Percentiles rank a stretch among this genome's conserved stretches.
These are phyloP conservation scores for Champsocephalus gunnari DNA, from an alignment of 2,797 vertebrate species.

Conservation along the genomic window DNA sequence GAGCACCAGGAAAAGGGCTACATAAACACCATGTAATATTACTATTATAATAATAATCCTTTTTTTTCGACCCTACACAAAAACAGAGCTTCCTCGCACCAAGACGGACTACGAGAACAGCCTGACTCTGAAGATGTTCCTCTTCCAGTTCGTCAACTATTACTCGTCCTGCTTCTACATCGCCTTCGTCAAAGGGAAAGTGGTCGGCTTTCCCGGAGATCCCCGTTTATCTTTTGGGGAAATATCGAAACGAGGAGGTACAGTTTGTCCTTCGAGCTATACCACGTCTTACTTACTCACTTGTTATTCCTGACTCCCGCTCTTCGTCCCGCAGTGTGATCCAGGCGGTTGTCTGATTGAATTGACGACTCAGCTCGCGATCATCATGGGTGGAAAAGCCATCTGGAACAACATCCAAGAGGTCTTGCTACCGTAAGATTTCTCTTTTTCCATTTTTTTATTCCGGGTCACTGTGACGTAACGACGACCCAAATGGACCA, in stretches of 20 bases:
- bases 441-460: too few relatives aligned
- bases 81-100: conserved; percentile 92
- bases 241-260: conserved; percentile 95
- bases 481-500: too few relatives aligned
- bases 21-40: too few relatives aligned
- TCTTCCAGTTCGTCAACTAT: conserved; percentile 97
- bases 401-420: conserved; percentile 98
- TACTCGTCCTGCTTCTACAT: conserved; percentile 98
- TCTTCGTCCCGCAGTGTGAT: conserved; percentile 87
- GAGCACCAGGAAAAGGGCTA: too few relatives aligned
- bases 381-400: conserved; percentile 96
- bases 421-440: conserved; percentile 92
- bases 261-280: background rate
- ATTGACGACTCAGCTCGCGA: conserved; percentile 92
- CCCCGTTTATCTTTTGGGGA: conserved; percentile 91
- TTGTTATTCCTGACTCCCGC: background rate
- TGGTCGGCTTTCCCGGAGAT: conserved; percentile 90
- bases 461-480: too few relatives aligned
- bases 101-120: conserved; percentile 96
- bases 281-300: background rate
- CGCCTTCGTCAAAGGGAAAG: conserved; percentile 94
- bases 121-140: conserved; percentile 96
- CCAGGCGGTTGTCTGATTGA: conserved; percentile 95
- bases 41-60: background rate
- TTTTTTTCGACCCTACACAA: background rate